Evolutionary conservation across 2,113 vertebrate genomes (phyloP).

Genomic region (Marcusenius ussheri): DNA sequence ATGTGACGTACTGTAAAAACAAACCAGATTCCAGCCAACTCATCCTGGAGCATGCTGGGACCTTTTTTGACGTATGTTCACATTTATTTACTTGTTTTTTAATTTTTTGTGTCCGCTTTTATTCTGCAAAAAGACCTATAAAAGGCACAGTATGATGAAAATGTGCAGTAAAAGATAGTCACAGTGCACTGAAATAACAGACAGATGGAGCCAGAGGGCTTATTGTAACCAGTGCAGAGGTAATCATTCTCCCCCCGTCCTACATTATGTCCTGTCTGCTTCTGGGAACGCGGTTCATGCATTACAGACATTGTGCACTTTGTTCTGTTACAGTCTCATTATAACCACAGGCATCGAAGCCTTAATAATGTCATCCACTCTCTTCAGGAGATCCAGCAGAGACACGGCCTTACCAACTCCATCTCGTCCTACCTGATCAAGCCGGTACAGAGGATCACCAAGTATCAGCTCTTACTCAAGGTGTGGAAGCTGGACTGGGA

Average conservation of each 20-base stretch:
- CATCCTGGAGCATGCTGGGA: conserved; percentile 87
- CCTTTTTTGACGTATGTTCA: conserved; percentile 91
- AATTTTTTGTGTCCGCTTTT: neutral
- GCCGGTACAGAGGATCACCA: conserved; percentile 97
- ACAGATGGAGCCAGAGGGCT: conserved; percentile 35
- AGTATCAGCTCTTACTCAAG: conserved; percentile 95
- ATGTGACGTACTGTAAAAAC: conserved; percentile 98
- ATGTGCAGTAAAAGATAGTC: neutral
- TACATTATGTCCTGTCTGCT: neutral
- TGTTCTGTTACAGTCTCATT: neutral
- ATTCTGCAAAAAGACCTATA: neutral
- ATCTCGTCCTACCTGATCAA: conserved; percentile 99
- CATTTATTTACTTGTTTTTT: neutral
- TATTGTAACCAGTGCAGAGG: neutral
- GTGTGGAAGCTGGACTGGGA: conserved; percentile 47
- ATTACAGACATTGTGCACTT: neutral
- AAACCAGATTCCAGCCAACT: conserved; percentile 97
- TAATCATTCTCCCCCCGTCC: neutral
- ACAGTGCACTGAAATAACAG: conserved; percentile 21
- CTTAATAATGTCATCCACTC: neutral
- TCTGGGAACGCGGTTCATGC: neutral
- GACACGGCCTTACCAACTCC: conserved; percentile 86
- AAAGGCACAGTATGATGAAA: neutral
- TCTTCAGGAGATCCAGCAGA: conserved; percentile 90
- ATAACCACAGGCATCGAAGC: neutral